phyloP scores from a whole-genome alignment of 2,113 vertebrate genomes.

The Colaptes auratus region DNA sequence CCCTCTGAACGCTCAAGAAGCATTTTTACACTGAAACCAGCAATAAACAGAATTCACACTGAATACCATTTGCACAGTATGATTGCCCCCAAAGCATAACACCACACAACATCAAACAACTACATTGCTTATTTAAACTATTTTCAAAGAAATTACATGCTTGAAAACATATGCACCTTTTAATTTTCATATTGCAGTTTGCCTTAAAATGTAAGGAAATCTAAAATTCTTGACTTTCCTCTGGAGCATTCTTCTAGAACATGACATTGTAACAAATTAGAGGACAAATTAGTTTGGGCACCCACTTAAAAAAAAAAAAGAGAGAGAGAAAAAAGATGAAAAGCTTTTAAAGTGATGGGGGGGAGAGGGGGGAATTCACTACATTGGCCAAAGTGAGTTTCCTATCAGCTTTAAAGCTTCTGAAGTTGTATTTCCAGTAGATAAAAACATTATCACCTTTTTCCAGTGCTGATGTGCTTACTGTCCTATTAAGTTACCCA shows the following conservation, averaged over 20 bases:
- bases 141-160: neutral
- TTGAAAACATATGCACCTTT: neutral
- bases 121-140: neutral
- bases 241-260: conserved; percentile 21
- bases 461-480: conserved; percentile 22
- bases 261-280: conserved; percentile 44
- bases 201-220: conserved; percentile 11
- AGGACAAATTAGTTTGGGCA: conserved; percentile 59
- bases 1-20: neutral
- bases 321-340: conserved; percentile 18
- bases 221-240: conserved; percentile 9
- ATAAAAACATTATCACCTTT: conserved; percentile 59
- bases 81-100: neutral
- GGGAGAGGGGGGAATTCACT: conserved; percentile 4
- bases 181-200: neutral
- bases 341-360: conserved; percentile 38
- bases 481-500: conserved; percentile 26
- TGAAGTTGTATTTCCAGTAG: conserved; percentile 44
- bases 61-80: neutral
- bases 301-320: neutral
- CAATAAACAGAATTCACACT: conserved; percentile 53
- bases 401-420: conserved; percentile 45
- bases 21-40: neutral
- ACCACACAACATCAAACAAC: neutral
- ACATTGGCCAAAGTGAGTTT: neutral